phyloP scores from a whole-genome alignment of 1,140 invertebrate genomes.

The Propsilocerus akamusi region DNA sequence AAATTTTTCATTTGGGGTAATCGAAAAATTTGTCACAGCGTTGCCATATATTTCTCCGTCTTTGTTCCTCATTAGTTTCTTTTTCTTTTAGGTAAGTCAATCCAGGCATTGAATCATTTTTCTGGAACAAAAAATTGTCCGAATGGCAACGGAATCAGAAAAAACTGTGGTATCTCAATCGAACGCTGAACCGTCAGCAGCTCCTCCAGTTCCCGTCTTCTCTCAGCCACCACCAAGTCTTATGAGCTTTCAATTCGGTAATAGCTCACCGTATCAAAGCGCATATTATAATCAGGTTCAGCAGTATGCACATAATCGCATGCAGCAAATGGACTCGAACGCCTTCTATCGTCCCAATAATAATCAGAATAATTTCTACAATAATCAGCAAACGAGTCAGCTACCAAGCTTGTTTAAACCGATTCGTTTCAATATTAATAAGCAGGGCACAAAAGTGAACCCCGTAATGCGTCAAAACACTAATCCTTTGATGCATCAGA shows the following conservation, averaged over 20 bases:
- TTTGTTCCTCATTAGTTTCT: background rate
- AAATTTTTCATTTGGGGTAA: background rate
- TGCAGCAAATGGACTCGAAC: background rate
- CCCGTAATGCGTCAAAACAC: background rate
- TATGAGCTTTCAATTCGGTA: too few relatives aligned
- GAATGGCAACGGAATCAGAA: too few relatives aligned
- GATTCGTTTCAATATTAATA: background rate
- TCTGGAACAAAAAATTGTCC: background rate
- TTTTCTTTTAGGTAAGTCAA: background rate
- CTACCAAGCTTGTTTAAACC: too few relatives aligned
- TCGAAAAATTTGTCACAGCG: background rate
- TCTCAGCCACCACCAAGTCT: background rate
- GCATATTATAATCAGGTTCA: background rate
- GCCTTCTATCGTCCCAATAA: background rate
- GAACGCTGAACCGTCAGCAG: too few relatives aligned
- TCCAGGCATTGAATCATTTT: background rate
- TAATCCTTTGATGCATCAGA: background rate
- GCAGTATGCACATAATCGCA: background rate
- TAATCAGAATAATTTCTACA: background rate
- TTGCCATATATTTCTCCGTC: background rate
- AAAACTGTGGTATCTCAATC: too few relatives aligned
- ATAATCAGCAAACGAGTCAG: too few relatives aligned
- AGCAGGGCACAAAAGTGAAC: background rate
- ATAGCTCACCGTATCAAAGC: too few relatives aligned
- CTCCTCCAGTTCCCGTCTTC: background rate